Evolutionary conservation across 2,888 invertebrate genomes (phyloP).

Genomic region (Iselma pallidipennis): DNA sequence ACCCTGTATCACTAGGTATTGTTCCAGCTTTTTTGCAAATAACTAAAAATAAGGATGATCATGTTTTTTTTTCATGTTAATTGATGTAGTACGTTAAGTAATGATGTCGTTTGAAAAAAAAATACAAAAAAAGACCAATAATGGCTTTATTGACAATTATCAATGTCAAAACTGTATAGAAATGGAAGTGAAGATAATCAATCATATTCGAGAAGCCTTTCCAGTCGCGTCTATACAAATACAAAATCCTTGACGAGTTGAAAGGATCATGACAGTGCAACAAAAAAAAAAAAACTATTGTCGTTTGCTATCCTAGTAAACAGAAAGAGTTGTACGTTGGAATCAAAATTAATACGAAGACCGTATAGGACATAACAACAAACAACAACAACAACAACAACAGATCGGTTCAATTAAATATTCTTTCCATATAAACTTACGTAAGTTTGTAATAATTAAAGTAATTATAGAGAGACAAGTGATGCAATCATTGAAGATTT

Average conservation of each 20-base stretch:
- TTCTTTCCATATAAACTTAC: conserved; percentile 46
- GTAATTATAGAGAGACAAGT: conserved; percentile 49
- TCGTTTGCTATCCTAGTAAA: conserved; percentile 14
- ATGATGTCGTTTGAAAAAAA: conserved; percentile 1
- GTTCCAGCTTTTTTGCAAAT: not conserved
- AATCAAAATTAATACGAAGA: conserved; percentile 20
- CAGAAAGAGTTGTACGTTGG: too few species aligned
- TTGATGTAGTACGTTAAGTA: conserved; percentile 1
- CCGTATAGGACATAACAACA: conserved; percentile 11
- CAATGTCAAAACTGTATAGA: conserved; percentile 23
- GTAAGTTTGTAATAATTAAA: conserved; percentile 47
- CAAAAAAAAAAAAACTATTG: conserved; percentile 22
- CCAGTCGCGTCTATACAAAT: conserved; percentile 21
- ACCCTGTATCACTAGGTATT: conserved; percentile 16
- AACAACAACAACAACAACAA: conserved; percentile 22
- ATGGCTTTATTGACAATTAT: conserved; percentile 14
- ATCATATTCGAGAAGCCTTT: conserved; percentile 20
- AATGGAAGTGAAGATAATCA: conserved; percentile 19
- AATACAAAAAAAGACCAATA: not conserved
- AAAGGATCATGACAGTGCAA: conserved; percentile 31
- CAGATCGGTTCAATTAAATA: conserved; percentile 45
- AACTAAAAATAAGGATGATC: conserved; percentile 4
- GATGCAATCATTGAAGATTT: conserved; percentile 46
- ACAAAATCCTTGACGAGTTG: conserved; percentile 26
- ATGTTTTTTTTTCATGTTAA: not conserved